Conservation (phyloP, 2,113 vertebrate species). For the mouse (Mus musculus) region DNA sequence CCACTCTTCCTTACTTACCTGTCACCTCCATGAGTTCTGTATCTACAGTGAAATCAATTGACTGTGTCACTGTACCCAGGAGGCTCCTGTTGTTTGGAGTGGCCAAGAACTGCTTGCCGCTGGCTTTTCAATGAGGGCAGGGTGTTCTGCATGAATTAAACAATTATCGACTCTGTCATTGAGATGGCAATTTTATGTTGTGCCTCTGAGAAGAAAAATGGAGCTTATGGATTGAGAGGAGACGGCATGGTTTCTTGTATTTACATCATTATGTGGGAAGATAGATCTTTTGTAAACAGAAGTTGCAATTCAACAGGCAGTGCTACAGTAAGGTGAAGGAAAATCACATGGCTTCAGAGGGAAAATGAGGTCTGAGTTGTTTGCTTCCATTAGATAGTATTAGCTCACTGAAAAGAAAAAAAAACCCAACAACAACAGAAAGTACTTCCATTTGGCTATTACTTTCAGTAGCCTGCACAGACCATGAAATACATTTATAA, state of each 20-base stretch:
- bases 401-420: neutral
- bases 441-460: neutral
- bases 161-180: slow-evolving; percentile 29
- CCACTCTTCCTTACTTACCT: neutral
- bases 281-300: slow-evolving; percentile 8
- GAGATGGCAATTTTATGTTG: neutral
- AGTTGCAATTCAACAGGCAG: neutral
- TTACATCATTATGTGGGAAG: neutral
- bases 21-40: neutral
- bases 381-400: neutral
- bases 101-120: neutral
- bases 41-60: neutral
- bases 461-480: slow-evolving; percentile 13
- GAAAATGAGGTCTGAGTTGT: neutral
- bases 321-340: neutral
- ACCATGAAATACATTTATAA: neutral
- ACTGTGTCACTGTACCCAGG: neutral
- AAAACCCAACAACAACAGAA: neutral
- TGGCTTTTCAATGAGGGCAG: neutral
- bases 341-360: neutral
- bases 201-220: slow-evolving; percentile 35
- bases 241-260: neutral
- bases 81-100: neutral
- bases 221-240: neutral
- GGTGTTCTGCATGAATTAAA: neutral